Conservation (phyloP, 2,888 invertebrate species). For the Tenthredo distinguenda region DNA sequence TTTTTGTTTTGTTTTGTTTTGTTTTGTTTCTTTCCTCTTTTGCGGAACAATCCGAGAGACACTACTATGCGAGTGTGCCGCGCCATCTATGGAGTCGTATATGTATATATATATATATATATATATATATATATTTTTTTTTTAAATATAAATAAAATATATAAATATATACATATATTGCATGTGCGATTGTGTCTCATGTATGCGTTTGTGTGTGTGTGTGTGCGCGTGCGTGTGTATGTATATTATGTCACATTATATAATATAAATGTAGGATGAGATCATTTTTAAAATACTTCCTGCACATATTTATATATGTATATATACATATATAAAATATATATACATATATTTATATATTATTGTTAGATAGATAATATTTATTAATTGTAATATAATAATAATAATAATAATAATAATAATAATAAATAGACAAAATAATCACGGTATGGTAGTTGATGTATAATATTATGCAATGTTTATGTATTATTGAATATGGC, state of each 20-base stretch:
- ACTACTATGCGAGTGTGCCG: conserved; percentile 78
- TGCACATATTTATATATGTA: neutral
- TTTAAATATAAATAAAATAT: too few relatives aligned
- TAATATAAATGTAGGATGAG: conserved; percentile 55
- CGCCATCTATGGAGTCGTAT: conserved; percentile 79
- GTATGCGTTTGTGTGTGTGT: conserved; percentile 59
- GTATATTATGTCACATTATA: conserved; percentile 60
- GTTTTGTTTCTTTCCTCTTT: conserved; percentile 53
- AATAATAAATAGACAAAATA: neutral
- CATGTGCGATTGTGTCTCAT: conserved; percentile 62
- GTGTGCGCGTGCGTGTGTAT: conserved; percentile 64
- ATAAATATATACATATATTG: conserved; percentile 54
- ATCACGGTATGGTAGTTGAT: neutral
- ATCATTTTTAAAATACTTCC: neutral
- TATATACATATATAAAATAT: too few relatives aligned
- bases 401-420: neutral
- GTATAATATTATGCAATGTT: conserved; percentile 22
- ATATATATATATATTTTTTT: conserved; percentile 35
- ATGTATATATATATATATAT: conserved; percentile 75
- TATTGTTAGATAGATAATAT: neutral
- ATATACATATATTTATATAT: neutral
- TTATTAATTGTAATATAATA: neutral
- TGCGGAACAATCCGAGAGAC: conserved; percentile 79
- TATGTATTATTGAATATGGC: too few relatives aligned
- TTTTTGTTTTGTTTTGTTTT: neutral